Evolutionary conservation across 2,113 vertebrate genomes (phyloP).

Genomic region (Psammodynastes pulverulentus): DNA sequence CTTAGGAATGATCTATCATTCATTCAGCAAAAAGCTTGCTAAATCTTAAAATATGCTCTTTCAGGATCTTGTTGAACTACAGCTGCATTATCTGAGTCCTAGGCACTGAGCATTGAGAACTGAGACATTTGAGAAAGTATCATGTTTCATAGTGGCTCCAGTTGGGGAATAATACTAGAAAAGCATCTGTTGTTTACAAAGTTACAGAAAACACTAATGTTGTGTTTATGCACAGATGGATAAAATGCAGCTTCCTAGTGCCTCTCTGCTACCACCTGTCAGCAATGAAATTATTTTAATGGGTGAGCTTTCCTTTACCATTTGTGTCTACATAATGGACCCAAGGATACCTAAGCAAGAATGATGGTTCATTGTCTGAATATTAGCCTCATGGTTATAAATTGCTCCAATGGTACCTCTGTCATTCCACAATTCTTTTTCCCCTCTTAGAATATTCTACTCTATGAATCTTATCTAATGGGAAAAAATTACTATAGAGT

Average conservation of each 20-base stretch:
- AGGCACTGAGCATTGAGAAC: constrained; percentile 16
- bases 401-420: background rate
- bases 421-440: background rate
- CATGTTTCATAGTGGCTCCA: constrained; percentile 44
- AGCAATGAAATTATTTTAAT: constrained; percentile 31
- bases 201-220: constrained; percentile 37
- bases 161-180: constrained; percentile 43
- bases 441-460: background rate
- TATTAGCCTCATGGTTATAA: background rate
- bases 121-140: constrained; percentile 28
- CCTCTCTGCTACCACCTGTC: constrained; percentile 26
- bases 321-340: constrained; percentile 1
- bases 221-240: constrained; percentile 34
- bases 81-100: constrained; percentile 14
- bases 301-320: background rate
- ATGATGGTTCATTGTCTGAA: background rate
- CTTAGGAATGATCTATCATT: constrained; percentile 9
- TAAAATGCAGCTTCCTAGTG: constrained; percentile 29
- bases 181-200: constrained; percentile 47
- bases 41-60: constrained; percentile 12
- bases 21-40: background rate
- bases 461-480: background rate
- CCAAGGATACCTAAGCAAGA: background rate
- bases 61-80: constrained; percentile 34
- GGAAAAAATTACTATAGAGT: too few species aligned